phyloP scores from a whole-genome alignment of 2,797 vertebrate genomes.

The Lagodon rhomboides region DNA sequence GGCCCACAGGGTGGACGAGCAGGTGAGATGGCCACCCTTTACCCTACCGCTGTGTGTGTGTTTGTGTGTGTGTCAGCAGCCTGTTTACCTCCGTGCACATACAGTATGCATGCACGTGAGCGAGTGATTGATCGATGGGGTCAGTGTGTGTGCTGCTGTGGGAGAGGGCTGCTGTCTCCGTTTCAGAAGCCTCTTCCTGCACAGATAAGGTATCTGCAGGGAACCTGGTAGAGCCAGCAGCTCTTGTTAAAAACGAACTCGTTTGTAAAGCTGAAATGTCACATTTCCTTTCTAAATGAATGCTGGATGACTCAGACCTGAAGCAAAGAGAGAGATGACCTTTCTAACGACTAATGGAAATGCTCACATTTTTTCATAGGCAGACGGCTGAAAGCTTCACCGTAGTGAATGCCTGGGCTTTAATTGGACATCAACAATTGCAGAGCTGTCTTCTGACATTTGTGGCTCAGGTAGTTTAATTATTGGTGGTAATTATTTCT shows the following conservation, averaged over 20 bases:
- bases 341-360: constrained; percentile 29
- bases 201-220: constrained; percentile 59
- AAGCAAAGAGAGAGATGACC: constrained; percentile 39
- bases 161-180: constrained; percentile 38
- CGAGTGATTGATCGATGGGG: constrained; percentile 50
- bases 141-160: constrained; percentile 30
- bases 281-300: constrained; percentile 47
- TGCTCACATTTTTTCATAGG: constrained; percentile 13
- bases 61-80: constrained; percentile 30
- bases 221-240: constrained; percentile 3
- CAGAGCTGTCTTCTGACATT: constrained; percentile 1
- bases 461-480: background rate
- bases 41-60: constrained; percentile 12
- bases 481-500: constrained; percentile 1
- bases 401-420: background rate
- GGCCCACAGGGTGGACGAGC: constrained; percentile 91
- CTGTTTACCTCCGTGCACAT: constrained; percentile 29
- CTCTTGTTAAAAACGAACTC: constrained; percentile 17
- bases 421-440: constrained; percentile 23
- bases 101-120: constrained; percentile 40
- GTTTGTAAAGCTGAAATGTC: constrained; percentile 60
- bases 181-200: constrained; percentile 40
- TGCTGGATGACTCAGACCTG: constrained; percentile 43
- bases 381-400: constrained; percentile 6
- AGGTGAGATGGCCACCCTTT: constrained; percentile 84